Evolutionary conservation across 2,113 vertebrate genomes (phyloP).

Genomic region (Pelmatolapia mariae): DNA sequence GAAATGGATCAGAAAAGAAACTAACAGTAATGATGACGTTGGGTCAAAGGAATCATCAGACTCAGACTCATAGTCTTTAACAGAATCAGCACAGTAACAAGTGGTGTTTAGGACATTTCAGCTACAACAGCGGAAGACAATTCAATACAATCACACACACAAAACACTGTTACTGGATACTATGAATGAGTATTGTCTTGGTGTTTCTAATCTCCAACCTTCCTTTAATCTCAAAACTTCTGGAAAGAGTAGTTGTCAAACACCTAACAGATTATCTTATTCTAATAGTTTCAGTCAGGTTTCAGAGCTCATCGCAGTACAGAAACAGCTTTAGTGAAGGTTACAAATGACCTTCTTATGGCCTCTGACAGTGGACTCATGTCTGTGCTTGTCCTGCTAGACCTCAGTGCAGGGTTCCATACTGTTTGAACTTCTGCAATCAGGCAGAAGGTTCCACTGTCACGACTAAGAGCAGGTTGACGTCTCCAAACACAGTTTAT

Average conservation of each 20-base stretch:
- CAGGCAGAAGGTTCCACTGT: neutral
- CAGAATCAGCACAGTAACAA: neutral
- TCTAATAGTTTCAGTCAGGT: neutral
- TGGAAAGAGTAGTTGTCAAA: neutral
- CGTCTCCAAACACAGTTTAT: neutral
- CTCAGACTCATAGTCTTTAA: neutral
- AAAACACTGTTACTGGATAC: neutral
- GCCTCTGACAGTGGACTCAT: neutral
- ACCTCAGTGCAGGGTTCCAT: neutral
- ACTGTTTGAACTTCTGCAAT: neutral
- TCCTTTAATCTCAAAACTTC: neutral
- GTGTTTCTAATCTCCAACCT: neutral
- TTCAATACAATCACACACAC: neutral
- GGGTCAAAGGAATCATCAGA: neutral
- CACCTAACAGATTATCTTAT: neutral
- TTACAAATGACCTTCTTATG: neutral
- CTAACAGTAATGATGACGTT: neutral
- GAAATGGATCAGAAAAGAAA: neutral
- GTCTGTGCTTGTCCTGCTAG: neutral
- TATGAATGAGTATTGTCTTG: neutral
- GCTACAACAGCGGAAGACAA: neutral
- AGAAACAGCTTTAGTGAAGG: neutral
- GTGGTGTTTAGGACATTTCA: neutral
- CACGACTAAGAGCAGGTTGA: neutral
- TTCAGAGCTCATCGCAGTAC: neutral